Evolutionary conservation across 1,140 invertebrate genomes (phyloP).

Genomic region (Saxidomus purpurata): DNA sequence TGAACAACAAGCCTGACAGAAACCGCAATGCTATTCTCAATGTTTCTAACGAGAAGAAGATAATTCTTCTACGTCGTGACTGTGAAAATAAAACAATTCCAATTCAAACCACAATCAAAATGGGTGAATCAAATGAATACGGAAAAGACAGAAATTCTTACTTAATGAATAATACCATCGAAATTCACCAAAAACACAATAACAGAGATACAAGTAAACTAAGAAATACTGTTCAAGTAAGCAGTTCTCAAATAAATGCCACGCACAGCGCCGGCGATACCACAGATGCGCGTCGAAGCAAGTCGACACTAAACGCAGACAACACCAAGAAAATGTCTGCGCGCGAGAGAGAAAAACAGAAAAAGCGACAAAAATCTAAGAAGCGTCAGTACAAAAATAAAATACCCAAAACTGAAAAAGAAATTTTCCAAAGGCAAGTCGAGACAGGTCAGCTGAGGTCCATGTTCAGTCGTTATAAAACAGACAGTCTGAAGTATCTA

Average conservation of each 20-base stretch:
- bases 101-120: neutral
- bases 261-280: neutral
- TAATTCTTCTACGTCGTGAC: neutral
- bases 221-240: neutral
- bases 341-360: slow-evolving; percentile 1
- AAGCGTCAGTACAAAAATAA: neutral
- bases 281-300: neutral
- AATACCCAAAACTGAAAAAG: slow-evolving; percentile 10
- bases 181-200: neutral
- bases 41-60: neutral
- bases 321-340: neutral
- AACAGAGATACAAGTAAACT: neutral
- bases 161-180: neutral
- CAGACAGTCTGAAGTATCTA: slow-evolving; percentile 33
- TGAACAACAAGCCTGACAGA: neutral
- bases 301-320: neutral
- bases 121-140: neutral
- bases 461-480: slow-evolving; percentile 60
- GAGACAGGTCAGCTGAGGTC: slow-evolving; percentile 50
- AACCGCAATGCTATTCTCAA: neutral
- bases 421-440: slow-evolving; percentile 30
- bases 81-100: neutral
- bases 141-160: neutral
- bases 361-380: neutral
- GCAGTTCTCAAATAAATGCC: neutral